A percentile compares a stretch with the other conserved stretches of the same genome.
These are phyloP conservation scores for Sylvilagus bachmani DNA, from an alignment of 2,113 vertebrate species.

Conservation along the genomic window DNA sequence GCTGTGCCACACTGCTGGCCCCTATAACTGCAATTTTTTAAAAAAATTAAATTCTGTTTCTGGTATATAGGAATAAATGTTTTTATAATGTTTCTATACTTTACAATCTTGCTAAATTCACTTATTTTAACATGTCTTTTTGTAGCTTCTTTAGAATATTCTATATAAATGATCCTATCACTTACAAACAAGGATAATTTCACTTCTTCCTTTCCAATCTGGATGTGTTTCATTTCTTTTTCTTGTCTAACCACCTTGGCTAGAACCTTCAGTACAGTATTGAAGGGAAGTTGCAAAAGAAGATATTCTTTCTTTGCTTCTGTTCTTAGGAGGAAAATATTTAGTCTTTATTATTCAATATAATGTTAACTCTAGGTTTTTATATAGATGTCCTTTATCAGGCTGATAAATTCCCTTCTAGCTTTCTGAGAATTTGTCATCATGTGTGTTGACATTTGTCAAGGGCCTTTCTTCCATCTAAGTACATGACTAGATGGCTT, in stretches of 20 bases:
- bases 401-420: not conserved
- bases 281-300: not conserved
- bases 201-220: slow-evolving; percentile 11
- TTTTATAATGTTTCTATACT: not conserved
- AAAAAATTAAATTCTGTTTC: slow-evolving; percentile 5
- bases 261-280: not conserved
- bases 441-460: not conserved
- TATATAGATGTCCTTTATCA: not conserved
- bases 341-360: not conserved
- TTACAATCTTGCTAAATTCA: not conserved
- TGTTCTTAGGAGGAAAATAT: not conserved
- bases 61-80: not conserved
- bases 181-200: not conserved
- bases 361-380: not conserved
- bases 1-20: too few relatives aligned
- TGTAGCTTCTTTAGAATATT: slow-evolving; percentile 15
- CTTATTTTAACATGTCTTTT: not conserved
- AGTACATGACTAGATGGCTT: not conserved
- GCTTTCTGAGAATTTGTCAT: slow-evolving; percentile 15
- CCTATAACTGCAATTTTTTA: not conserved
- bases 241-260: not conserved
- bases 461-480: not conserved
- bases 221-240: not conserved
- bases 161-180: not conserved
- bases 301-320: not conserved